Percentiles rank a stretch among this genome's conserved stretches.
Evolutionary conservation across 2,888 invertebrate species (phyloP).

Genomic region (Ceraclea dissimilis): DNA sequence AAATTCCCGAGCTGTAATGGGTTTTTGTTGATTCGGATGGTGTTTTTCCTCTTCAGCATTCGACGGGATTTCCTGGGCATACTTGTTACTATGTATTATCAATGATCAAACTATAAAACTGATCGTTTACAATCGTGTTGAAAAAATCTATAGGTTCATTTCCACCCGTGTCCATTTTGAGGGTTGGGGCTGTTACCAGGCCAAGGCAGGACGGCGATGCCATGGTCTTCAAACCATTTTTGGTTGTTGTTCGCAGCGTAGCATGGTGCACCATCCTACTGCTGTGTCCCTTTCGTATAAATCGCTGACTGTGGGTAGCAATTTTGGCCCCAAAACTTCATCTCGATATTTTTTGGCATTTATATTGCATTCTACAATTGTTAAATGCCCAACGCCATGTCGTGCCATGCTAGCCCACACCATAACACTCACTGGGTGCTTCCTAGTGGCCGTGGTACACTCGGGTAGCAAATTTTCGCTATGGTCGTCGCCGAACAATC

Average conservation of each 20-base stretch:
- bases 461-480: background rate
- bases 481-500: background rate
- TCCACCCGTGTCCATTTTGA: background rate
- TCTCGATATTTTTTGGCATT: background rate
- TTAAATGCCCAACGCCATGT: background rate
- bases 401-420: slow-evolving; percentile 11
- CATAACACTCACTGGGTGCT: background rate
- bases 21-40: background rate
- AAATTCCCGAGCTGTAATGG: background rate
- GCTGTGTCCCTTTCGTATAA: too few relatives aligned
- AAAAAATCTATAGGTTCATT: background rate
- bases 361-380: slow-evolving; percentile 4
- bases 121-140: background rate
- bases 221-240: too few relatives aligned
- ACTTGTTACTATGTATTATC: background rate
- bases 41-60: background rate
- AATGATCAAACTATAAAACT: background rate
- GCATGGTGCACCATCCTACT: too few relatives aligned
- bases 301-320: background rate
- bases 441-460: background rate
- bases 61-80: background rate
- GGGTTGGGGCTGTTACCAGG: too few relatives aligned
- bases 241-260: too few relatives aligned
- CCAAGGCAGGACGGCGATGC: too few relatives aligned
- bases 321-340: background rate